phyloP scores from a whole-genome alignment of 2,888 invertebrate genomes.

The Macrophya annulata region DNA sequence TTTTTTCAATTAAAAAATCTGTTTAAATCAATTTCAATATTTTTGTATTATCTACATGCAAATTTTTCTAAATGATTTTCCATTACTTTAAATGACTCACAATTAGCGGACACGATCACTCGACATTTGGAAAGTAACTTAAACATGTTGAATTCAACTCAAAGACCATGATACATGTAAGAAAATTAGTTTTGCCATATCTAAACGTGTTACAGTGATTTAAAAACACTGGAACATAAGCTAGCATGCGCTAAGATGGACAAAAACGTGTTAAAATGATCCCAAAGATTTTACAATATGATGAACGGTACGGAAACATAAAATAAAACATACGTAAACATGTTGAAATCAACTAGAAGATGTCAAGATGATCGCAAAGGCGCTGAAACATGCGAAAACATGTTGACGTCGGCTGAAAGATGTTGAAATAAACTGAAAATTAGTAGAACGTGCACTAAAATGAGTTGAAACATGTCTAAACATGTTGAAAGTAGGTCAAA shows the following conservation, averaged over 20 bases:
- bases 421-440: not conserved
- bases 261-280: not conserved
- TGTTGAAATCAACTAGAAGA: too few species aligned
- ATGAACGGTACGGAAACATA: not conserved
- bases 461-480: not conserved
- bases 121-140: not conserved
- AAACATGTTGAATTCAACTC: not conserved
- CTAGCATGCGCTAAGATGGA: not conserved
- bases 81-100: too few species aligned
- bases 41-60: too few species aligned
- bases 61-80: too few species aligned
- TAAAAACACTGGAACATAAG: not conserved
- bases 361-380: not conserved
- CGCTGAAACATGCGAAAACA: not conserved
- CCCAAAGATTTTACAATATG: not conserved
- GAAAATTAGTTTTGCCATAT: not conserved
- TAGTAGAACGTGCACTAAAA: not conserved
- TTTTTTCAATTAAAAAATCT: too few species aligned
- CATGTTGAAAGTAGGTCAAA: not conserved
- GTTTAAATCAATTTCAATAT: too few species aligned
- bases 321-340: too few species aligned
- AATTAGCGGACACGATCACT: too few species aligned
- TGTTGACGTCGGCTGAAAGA: too few species aligned
- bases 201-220: not conserved
- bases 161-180: not conserved